A percentile compares a stretch with the other conserved stretches of the same genome.
phyloP scores from a whole-genome alignment of 2,797 vertebrate species.

The Morus bassanus region DNA sequence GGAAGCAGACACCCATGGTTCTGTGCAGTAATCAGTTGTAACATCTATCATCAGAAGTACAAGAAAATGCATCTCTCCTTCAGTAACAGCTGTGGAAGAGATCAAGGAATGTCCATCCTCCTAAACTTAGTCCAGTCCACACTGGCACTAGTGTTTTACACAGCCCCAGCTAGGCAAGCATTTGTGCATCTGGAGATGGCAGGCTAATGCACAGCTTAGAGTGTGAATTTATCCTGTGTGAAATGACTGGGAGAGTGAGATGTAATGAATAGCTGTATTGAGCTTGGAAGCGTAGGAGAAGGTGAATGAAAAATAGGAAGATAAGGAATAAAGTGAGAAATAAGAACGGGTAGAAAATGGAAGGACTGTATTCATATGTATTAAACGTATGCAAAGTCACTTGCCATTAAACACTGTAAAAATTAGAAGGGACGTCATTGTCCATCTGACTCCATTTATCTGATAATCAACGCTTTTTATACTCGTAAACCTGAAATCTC shows the following conservation, averaged over 20 bases:
- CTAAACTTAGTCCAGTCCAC: neutral
- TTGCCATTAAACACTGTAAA: slow-evolving; percentile 12
- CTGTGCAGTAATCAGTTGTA: neutral
- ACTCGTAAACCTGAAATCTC: neutral
- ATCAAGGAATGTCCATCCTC: neutral
- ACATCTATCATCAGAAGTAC: neutral
- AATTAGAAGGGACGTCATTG: neutral
- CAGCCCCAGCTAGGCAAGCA: neutral
- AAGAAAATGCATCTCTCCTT: neutral
- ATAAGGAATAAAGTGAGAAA: neutral
- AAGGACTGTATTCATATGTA: neutral
- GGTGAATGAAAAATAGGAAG: neutral
- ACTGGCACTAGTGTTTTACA: neutral
- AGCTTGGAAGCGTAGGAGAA: neutral
- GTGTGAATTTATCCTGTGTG: neutral
- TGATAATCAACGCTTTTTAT: slow-evolving; percentile 35
- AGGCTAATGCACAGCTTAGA: neutral
- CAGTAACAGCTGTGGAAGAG: neutral
- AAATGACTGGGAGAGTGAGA: neutral
- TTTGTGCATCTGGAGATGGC: neutral
- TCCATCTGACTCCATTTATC: slow-evolving; percentile 26
- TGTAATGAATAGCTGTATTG: neutral
- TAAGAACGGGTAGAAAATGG: neutral
- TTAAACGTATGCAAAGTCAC: neutral
- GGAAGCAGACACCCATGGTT: neutral